Evolutionary conservation across 2,113 vertebrate genomes (phyloP).

Genomic region (Ceyx cyanopectus): DNA sequence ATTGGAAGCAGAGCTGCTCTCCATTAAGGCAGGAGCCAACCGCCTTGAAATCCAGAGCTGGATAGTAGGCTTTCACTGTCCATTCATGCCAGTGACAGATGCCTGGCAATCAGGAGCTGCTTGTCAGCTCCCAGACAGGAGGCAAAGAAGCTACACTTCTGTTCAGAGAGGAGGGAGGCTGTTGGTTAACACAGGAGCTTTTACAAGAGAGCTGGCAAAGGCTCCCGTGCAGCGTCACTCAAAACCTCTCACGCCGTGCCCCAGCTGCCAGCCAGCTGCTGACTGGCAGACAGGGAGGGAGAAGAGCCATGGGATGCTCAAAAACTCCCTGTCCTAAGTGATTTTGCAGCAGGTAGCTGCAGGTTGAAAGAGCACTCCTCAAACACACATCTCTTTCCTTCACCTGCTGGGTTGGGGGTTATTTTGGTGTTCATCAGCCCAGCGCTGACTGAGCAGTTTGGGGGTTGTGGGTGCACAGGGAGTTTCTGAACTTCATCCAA

Average conservation of each 20-base stretch:
- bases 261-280: conserved; percentile 51
- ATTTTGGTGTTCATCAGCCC: neutral
- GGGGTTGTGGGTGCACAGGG: neutral
- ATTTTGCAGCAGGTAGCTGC: neutral
- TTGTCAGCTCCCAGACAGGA: conserved; percentile 52
- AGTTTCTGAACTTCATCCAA: neutral
- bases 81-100: conserved; percentile 63
- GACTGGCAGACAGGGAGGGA: accelerated
- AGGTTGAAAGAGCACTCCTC: neutral
- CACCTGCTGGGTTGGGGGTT: neutral
- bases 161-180: conserved; percentile 35
- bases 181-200: conserved; percentile 17
- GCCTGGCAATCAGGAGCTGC: conserved; percentile 45
- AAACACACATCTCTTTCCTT: neutral
- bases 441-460: neutral
- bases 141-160: neutral
- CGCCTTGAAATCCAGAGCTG: neutral
- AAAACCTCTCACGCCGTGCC: neutral
- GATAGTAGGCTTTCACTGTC: conserved; percentile 30
- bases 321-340: neutral
- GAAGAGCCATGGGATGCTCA: neutral
- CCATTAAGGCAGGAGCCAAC: conserved; percentile 26
- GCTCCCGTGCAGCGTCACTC: neutral
- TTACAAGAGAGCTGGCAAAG: neutral
- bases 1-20: neutral